Base-by-base conservation (phyloP, 2,888 invertebrate species). In the Bombylius discolor region DNA sequence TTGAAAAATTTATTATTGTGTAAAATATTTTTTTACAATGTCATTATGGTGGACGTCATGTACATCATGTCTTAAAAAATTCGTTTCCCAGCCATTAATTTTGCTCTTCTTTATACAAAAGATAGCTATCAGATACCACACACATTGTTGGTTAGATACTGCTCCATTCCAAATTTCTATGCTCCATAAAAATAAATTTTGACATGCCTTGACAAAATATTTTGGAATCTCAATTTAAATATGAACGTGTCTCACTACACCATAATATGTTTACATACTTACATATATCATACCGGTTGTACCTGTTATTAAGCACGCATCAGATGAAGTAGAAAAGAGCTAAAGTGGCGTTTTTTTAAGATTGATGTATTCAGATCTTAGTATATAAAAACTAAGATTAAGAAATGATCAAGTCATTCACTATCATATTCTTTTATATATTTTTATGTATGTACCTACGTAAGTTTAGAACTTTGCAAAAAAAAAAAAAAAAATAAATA, bases 121-220 rank as follows among this genome's bases (percentile, higher is more conserved):
- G 56, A 56, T 56, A 51, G 52, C 44, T 32, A 56, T 56, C 56
- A 48, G 45, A 56, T 51, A 45, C 56, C 56, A 56, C 56, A 56
- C 55, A 56, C 56, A 55, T 46, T 44, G 34, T 31, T n/a, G 12
- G 52, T 47, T 11, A 42, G 12, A 4, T 42, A 44, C 45, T 54
- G 49, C 54, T 49, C 54, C 44, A 54, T 54, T 54, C 49, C 51
- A 45, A 55, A 50, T 46, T 50, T 46, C 46, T 46, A 55, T 50
- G 55, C 55, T 55, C 50, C 55, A 55, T 55, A 55, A 55, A 55
- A 50, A 55, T 49, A 55, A 55, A 55, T 55, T 55, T 55, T 55
- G 55, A 55, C 55, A 50, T 50, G 50, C 46, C 50, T 51, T 55
- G 46, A 39, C 42, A 51, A 50, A 50, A 55, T 42, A 42, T 42